Evolutionary conservation across 1,140 invertebrate species (phyloP).

Genomic region (Steinernema feltiae): DNA sequence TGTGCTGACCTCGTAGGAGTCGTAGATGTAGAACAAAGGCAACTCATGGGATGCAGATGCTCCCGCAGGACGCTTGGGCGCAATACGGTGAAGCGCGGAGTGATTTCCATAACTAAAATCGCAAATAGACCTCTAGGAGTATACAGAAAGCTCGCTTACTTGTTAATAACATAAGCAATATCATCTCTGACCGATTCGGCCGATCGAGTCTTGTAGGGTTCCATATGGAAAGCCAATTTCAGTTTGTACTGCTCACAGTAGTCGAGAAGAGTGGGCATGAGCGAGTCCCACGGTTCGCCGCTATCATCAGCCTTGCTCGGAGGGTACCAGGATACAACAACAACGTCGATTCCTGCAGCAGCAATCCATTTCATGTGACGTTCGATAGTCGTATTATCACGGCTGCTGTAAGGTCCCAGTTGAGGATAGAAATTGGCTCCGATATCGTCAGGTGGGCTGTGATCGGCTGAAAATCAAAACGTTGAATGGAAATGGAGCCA

Average conservation of each 20-base stretch:
- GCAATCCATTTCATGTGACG: conserved; percentile 59
- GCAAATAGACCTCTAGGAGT: conserved; percentile 58
- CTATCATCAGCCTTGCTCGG: background rate
- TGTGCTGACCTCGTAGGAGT: conserved; percentile 58
- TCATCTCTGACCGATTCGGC: conserved; percentile 25
- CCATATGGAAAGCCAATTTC: conserved; percentile 62
- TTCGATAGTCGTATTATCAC: conserved; percentile 55
- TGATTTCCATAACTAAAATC: conserved; percentile 59
- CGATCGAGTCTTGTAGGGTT: conserved; percentile 60
- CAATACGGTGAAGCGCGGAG: conserved; percentile 60
- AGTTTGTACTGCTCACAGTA: conserved; percentile 57
- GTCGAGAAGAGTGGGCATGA: conserved; percentile 49
- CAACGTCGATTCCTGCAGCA: conserved; percentile 16
- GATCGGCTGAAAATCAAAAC: background rate
- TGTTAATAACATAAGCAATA: background rate
- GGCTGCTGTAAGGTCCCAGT: conserved; percentile 61
- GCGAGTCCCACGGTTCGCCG: conserved; percentile 43
- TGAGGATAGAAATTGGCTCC: conserved; percentile 61
- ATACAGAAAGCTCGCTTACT: conserved; percentile 51
- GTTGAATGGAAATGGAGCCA: background rate
- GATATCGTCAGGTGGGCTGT: conserved; percentile 57
- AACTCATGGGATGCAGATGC: conserved; percentile 36
- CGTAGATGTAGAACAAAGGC: conserved; percentile 62
- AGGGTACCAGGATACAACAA: conserved; percentile 25
- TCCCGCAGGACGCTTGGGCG: conserved; percentile 9